Evolutionary conservation across 2,113 vertebrate genomes (phyloP).

Genomic region (Cairina moschata): DNA sequence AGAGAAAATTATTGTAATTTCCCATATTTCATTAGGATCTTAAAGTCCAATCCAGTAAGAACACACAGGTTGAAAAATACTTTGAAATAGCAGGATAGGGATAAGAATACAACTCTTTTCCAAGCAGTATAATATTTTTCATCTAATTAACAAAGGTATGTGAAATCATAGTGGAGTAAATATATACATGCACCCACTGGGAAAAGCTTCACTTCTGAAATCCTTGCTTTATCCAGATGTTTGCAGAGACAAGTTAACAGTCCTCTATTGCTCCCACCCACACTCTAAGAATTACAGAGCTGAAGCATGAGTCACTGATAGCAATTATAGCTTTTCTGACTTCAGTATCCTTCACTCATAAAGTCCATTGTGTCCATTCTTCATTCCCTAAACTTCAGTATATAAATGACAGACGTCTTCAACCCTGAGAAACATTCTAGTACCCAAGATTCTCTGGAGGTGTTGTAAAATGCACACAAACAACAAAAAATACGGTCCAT

Average conservation of each 20-base stretch:
- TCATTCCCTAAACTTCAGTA: not conserved
- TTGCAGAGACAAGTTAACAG: not conserved
- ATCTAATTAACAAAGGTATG: not conserved
- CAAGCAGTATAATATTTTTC: not conserved
- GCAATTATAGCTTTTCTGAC: not conserved
- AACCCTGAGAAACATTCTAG: not conserved
- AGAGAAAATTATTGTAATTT: not conserved
- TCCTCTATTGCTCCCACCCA: not conserved
- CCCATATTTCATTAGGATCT: not conserved
- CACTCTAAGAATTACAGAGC: not conserved
- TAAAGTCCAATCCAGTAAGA: not conserved
- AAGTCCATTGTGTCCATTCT: not conserved
- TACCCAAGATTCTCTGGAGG: not conserved
- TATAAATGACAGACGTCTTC: not conserved
- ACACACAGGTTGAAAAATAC: accelerated
- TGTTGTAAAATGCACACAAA: not conserved
- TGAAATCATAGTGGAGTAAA: not conserved
- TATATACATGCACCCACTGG: not conserved
- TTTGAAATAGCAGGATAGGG: not conserved
- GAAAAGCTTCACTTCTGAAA: not conserved
- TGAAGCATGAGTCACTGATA: not conserved
- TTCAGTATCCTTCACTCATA: not conserved
- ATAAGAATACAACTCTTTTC: not conserved
- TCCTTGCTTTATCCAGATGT: not conserved
- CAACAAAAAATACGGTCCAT: not conserved